Evolutionary conservation across 2,113 vertebrate species (phyloP).

Genomic region (Gorsachius goisagi): DNA sequence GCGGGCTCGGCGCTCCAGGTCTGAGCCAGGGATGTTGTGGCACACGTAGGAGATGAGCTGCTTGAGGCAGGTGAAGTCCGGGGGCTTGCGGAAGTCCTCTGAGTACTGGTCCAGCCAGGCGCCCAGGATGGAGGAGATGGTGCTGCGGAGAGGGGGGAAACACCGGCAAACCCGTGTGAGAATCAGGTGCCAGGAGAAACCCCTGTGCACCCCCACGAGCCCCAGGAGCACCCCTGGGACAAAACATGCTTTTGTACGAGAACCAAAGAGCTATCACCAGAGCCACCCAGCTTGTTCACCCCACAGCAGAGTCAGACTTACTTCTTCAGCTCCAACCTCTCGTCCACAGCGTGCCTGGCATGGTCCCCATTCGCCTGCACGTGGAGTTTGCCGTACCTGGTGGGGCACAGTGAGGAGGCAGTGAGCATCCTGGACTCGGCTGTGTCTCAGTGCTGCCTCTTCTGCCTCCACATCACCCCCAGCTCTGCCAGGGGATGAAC

Average conservation of each 20-base stretch:
- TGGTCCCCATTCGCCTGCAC: conserved; percentile 78
- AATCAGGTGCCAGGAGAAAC: neutral
- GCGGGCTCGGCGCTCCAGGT: conserved; percentile 91
- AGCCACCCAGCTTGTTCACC: neutral
- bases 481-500: neutral
- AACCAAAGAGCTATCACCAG: neutral
- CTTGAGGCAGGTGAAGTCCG: conserved; percentile 86
- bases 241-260: fast-evolving
- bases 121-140: conserved; percentile 95
- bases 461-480: neutral
- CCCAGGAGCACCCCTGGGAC: neutral
- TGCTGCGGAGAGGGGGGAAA: conserved; percentile 64
- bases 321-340: conserved; percentile 90
- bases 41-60: conserved; percentile 91
- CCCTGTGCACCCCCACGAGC: fast-evolving
- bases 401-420: neutral
- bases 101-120: conserved; percentile 99
- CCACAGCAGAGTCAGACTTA: conserved; percentile 61
- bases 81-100: conserved; percentile 93
- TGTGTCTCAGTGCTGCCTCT: neutral
- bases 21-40: conserved; percentile 88
- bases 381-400: conserved; percentile 90
- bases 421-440: neutral
- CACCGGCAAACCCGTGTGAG: neutral
- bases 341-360: conserved; percentile 81